A percentile compares a stretch with the other conserved stretches of the same genome.
phyloP scores from a whole-genome alignment of 2,888 invertebrate genomes.

The Lucinisca nassula region DNA sequence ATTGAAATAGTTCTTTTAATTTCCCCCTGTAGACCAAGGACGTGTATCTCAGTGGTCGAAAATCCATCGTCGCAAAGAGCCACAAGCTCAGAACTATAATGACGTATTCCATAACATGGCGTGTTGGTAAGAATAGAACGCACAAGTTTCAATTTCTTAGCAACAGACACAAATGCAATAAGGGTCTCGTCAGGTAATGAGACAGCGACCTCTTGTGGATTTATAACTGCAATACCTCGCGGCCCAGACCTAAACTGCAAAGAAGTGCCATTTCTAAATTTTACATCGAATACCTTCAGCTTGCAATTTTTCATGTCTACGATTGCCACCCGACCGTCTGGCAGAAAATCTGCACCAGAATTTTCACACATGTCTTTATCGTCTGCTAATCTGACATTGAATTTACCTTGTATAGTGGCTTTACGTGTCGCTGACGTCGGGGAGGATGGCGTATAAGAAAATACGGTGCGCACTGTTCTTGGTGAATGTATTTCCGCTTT shows the following conservation, averaged over 20 bases:
- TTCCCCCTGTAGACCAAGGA: slow-evolving; percentile 57
- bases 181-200: slow-evolving; percentile 66
- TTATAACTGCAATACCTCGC: slow-evolving; percentile 47
- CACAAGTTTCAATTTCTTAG: slow-evolving; percentile 43
- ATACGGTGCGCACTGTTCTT: slow-evolving; percentile 41
- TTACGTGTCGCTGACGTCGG: slow-evolving; percentile 36
- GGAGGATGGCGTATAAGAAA: slow-evolving; percentile 24
- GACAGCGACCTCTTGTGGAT: slow-evolving; percentile 66
- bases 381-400: slow-evolving; percentile 45
- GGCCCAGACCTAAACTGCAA: slow-evolving; percentile 55
- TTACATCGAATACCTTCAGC: slow-evolving; percentile 61
- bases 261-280: slow-evolving; percentile 42
- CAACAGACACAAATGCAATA: slow-evolving; percentile 56
- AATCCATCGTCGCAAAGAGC: slow-evolving; percentile 66
- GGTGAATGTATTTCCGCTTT: slow-evolving; percentile 57
- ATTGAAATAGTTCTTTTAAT: slow-evolving; percentile 44
- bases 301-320: slow-evolving; percentile 63
- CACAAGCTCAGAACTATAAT: slow-evolving; percentile 51
- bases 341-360: slow-evolving; percentile 49
- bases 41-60: slow-evolving; percentile 48
- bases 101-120: slow-evolving; percentile 62
- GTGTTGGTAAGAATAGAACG: slow-evolving; percentile 60
- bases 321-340: slow-evolving; percentile 58
- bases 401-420: slow-evolving; percentile 31
- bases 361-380: slow-evolving; percentile 60